Evolutionary conservation across 2,888 invertebrate genomes (phyloP), one percentile per base, ranked within the genome.

Genomic region (Blastobasis lacticolella): DNA sequence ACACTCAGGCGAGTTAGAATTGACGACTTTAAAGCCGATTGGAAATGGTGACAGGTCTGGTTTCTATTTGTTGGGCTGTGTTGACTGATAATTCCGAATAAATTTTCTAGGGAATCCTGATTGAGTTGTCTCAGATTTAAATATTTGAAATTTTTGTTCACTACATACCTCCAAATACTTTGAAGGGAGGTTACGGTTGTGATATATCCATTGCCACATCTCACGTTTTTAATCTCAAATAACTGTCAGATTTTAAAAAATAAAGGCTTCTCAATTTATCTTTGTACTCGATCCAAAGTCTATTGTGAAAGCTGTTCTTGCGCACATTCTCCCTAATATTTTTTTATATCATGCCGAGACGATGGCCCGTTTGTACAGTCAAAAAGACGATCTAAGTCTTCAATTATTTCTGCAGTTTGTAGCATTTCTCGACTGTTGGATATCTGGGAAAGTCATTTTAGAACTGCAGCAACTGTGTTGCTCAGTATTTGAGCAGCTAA

Each of bases 51-150:
- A 48, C 43, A 44, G 0, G 53, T 58, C 38, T 55, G 58, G 10
- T 55, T 50, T 52, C 44, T 46, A 46, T 60, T 52, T 42, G 60
- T 60, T 3, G 54, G 52, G 38, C 54, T 50, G 44, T 56, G 54
- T 46, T 60, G 57, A 6, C 57, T 37, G 40, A 60, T 55, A 9
- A 59, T n/a, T 5, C 59, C 57, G 48, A 59, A 61, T 8, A 61
- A 48, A 49, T 58, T 59, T 48, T 59, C 58, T 7, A 61, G 10
- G 0, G 57, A 10, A 38, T 59, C 57, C 45, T 59, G 59, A 41
- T 61, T 61, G 0, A 54, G 10, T 36, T 52, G 49, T 9, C 56
- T 48, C 6, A 55, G 45, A 45, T 62, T 60, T 4, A 58, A 46
- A 53, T 57, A 55, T 50, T 52, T 57, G 37, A 54, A 54, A 9